These are phyloP conservation scores for Liolophura sinensis DNA, from an alignment of 1,140 invertebrate species.

Conservation along the genomic window DNA sequence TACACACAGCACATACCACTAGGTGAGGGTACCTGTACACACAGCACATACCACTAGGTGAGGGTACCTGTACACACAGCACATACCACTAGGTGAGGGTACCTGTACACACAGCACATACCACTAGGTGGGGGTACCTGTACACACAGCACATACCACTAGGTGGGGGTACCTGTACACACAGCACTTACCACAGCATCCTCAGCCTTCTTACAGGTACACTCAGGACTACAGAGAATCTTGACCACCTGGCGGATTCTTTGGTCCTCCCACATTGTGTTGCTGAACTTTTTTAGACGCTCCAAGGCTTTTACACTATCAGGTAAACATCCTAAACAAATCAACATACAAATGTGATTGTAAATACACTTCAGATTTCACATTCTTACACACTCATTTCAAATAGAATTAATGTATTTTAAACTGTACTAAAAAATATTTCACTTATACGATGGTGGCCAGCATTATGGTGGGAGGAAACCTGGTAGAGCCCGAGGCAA, in stretches of 20 bases:
- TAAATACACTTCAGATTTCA: too few species aligned
- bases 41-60: neutral
- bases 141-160: neutral
- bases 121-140: constrained; percentile 23
- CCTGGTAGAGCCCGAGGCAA: too few species aligned
- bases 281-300: constrained; percentile 86
- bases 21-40: neutral
- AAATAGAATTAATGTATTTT: too few species aligned
- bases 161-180: neutral
- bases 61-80: too few species aligned
- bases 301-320: constrained; percentile 92
- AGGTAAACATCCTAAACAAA: constrained; percentile 70
- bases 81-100: neutral
- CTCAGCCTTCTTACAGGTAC: constrained; percentile 82
- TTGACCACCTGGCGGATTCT: constrained; percentile 82
- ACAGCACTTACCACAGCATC: constrained; percentile 46
- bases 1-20: too few species aligned
- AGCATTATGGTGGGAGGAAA: too few species aligned
- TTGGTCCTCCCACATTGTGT: constrained; percentile 77
- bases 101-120: constrained; percentile 21
- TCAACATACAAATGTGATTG: neutral
- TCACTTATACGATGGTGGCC: too few species aligned
- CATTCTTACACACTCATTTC: too few species aligned
- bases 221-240: constrained; percentile 81
- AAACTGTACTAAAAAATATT: too few species aligned